Conservation (phyloP, 2,113 vertebrate genomes). For the Microcebus murinus region DNA sequence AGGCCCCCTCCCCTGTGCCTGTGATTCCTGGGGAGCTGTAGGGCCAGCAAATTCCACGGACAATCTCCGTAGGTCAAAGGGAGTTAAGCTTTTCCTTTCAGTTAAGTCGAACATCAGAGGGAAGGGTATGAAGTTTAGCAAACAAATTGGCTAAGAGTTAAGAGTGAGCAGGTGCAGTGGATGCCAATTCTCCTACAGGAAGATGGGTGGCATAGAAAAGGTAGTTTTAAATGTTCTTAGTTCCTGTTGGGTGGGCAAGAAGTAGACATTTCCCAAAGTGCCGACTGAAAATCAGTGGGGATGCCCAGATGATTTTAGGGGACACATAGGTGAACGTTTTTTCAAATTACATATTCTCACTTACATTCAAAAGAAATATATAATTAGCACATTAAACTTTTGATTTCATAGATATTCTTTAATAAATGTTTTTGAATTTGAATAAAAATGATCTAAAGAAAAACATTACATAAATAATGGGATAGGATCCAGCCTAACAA, state of each 20-base stretch:
- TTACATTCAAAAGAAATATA: background rate
- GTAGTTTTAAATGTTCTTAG: conserved; percentile 42
- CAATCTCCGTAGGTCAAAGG: background rate
- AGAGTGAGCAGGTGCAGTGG: background rate
- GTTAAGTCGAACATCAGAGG: background rate
- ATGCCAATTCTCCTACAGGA: background rate
- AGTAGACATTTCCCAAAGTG: background rate
- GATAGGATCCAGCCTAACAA: background rate
- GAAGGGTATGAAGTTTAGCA: background rate
- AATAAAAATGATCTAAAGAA: conserved; percentile 29
- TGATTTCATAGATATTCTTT: background rate
- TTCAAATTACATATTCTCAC: background rate
- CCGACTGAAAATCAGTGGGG: background rate
- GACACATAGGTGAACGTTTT: background rate
- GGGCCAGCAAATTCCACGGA: background rate
- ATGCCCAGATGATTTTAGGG: background rate
- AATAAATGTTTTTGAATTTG: background rate
- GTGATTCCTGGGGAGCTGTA: background rate
- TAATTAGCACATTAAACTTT: background rate
- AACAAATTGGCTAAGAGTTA: background rate
- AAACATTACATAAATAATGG: background rate
- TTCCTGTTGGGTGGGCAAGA: background rate
- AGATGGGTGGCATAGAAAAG: background rate
- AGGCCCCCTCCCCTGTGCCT: background rate
- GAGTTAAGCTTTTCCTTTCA: background rate